These are phyloP conservation scores for Drosophila barbarae DNA, from an alignment of 2,888 invertebrate species.

Conservation along the genomic window DNA sequence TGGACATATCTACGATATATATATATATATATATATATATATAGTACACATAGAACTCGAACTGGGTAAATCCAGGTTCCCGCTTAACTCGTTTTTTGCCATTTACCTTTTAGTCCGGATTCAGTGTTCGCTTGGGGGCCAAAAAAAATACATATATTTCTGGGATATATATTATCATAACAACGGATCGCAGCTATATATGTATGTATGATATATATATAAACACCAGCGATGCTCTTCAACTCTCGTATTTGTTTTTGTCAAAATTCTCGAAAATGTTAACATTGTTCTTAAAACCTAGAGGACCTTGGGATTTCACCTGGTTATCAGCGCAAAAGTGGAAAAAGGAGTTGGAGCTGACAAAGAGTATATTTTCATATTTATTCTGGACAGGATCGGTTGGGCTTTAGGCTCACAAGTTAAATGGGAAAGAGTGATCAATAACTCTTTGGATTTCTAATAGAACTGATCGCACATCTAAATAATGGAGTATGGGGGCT, in stretches of 20 bases:
- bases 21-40: background rate
- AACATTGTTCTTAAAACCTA: conserved; percentile 71
- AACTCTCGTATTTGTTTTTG: background rate
- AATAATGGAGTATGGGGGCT: too few relatives aligned
- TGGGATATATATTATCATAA: conserved; percentile 11
- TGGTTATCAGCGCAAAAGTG: conserved; percentile 31
- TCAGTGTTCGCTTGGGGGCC: conserved; percentile 3
- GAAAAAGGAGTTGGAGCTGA: background rate
- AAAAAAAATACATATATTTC: conserved; percentile 16
- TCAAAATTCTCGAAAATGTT: conserved; percentile 61
- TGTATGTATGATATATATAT: too few relatives aligned
- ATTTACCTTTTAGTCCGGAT: background rate
- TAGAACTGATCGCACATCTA: too few relatives aligned
- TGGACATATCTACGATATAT: conserved; percentile 27
- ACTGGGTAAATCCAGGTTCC: conserved; percentile 19
- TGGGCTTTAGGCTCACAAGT: background rate
- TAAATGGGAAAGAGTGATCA: background rate
- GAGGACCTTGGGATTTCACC: conserved; percentile 70
- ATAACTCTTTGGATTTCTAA: too few relatives aligned
- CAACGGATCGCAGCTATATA: conserved; percentile 8
- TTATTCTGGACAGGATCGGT: conserved; percentile 21
- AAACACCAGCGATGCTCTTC: background rate
- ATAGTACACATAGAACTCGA: conserved; percentile 37
- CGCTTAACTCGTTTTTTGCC: conserved; percentile 10
- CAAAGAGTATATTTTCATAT: conserved; percentile 7